Evolutionary conservation across 2,888 invertebrate species (phyloP), one percentile per base, ranked within the genome.

Genomic region (Andrena chrysosceles): DNA sequence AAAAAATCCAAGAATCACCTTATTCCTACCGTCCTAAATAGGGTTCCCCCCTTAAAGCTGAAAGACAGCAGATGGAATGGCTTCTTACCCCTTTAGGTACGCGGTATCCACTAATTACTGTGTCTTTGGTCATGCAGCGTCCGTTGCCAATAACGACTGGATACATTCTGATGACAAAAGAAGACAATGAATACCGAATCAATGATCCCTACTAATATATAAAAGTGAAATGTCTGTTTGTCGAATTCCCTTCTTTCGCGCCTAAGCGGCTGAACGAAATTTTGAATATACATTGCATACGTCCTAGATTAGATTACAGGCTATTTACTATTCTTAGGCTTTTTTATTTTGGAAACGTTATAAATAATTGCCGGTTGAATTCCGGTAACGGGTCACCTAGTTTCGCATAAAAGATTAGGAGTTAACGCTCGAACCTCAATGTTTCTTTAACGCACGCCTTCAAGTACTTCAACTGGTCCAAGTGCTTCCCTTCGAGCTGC

Each of bases 131-230:
- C 63, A 96, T 95, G 83, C 97, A 96, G 72, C 97, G 95, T 1
- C 96, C 96, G 85, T 97, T 97, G 20, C 97, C 97, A 70, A 97
- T 96, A 0, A 97, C 97, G 23, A 97, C 96, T 0, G 97, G 97
- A 92, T 95, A 97, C 95, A 97, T 95, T 90, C 97, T 97, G 93
- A 42, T 10, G 7, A 68, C 16, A 63, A 23, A 0, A 56, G 33
- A 26, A 10, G 5, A 31, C 3, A 8, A 62, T 31, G 0, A 20
- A 20, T 52, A 52, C 20, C 20, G 20, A 20, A 20, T 56, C 8
- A 20, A 20, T 7, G n/a, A 20, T 20, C 6, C 20, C 20, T 52
- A 52, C 20, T 20, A 20, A 52, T 20, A 3, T 1, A 20, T 52
- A 52, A 20, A 20, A n/a, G 20, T 52, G 20, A 52, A 52, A 52